Evolutionary conservation across 2,113 vertebrate genomes (phyloP).

Genomic region (Vidua macroura): DNA sequence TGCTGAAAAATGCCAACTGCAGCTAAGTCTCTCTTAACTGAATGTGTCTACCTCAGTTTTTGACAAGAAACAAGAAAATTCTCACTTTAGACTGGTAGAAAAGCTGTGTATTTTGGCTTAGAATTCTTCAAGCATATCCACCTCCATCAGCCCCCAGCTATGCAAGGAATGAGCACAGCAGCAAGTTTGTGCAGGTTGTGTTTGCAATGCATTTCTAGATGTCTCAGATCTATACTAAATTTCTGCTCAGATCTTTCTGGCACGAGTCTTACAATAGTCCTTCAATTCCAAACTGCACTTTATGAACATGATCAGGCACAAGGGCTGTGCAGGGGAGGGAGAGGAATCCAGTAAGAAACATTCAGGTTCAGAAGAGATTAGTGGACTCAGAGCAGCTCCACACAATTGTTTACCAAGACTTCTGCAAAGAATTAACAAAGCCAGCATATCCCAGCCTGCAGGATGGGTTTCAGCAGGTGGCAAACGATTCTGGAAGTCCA

Average conservation of each 20-base stretch:
- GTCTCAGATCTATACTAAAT: not conserved
- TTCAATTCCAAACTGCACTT: not conserved
- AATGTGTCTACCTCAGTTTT: not conserved
- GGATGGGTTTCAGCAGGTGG: not conserved
- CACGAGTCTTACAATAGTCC: not conserved
- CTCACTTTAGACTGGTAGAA: not conserved
- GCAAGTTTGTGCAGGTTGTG: conserved; percentile 37
- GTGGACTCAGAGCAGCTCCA: not conserved
- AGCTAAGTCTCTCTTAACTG: not conserved
- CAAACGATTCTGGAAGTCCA: not conserved
- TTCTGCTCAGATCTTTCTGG: not conserved
- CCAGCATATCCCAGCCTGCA: not conserved
- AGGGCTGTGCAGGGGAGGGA: not conserved
- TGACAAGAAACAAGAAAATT: not conserved
- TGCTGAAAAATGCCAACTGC: not conserved
- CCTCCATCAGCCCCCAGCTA: not conserved
- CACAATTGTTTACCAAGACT: not conserved
- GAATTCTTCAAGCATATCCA: not conserved
- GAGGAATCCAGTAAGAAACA: not conserved
- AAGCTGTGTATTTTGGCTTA: not conserved
- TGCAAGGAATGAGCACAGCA: conserved; percentile 13
- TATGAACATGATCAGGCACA: not conserved
- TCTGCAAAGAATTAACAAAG: not conserved
- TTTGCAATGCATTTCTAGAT: not conserved
- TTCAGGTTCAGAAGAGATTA: not conserved